phyloP scores from a whole-genome alignment of 2,888 invertebrate species.

The Epirrhoe alternata region DNA sequence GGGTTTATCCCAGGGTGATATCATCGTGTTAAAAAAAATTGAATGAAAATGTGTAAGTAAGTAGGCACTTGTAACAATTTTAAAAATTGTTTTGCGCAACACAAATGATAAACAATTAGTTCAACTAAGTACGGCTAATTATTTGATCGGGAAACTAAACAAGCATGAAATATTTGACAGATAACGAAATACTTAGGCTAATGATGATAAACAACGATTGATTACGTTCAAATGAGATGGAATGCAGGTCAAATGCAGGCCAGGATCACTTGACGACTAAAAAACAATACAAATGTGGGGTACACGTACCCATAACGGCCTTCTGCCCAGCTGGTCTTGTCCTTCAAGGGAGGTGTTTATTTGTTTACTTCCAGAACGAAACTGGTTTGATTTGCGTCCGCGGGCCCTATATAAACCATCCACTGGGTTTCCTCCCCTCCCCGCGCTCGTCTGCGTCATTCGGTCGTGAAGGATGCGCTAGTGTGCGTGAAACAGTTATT shows the following conservation, averaged over 20 bases:
- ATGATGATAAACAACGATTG: background rate
- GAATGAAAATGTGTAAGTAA: background rate
- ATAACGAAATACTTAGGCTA: conserved; percentile 1
- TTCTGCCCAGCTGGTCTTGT: conserved; percentile 56
- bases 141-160: background rate
- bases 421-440: conserved; percentile 49
- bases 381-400: conserved; percentile 68
- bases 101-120: background rate
- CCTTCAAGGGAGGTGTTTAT: conserved; percentile 57
- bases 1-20: background rate
- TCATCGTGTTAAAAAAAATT: background rate
- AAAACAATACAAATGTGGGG: conserved; percentile 42
- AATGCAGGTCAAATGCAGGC: conserved; percentile 17
- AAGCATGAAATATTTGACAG: background rate
- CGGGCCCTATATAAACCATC: conserved; percentile 74
- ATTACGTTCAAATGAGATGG: conserved; percentile 5
- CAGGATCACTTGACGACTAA: conserved; percentile 30
- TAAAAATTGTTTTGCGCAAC: background rate
- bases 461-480: conserved; percentile 47
- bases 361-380: conserved; percentile 73
- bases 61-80: background rate
- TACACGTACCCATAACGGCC: conserved; percentile 75
- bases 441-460: conserved; percentile 66
- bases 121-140: background rate
- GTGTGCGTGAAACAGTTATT: conserved; percentile 39